These are phyloP conservation scores for Yponomeuta evonymella DNA, from an alignment of 2,888 invertebrate genomes.

Conservation along the genomic window DNA sequence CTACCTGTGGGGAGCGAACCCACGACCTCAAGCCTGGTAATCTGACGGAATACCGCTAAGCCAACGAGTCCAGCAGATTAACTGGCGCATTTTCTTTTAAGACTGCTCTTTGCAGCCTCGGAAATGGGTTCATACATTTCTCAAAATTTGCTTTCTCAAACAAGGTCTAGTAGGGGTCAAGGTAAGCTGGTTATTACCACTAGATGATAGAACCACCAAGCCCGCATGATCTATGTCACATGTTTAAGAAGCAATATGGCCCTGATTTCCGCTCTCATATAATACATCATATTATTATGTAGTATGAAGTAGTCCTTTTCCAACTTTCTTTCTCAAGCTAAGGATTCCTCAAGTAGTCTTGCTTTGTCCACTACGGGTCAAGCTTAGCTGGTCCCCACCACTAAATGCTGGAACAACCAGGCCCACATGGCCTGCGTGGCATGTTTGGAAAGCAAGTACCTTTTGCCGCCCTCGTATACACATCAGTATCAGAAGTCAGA, in stretches of 20 bases:
- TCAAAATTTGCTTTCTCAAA: no score
- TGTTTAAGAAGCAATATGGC: slow-evolving; percentile 35
- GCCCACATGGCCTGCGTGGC: slow-evolving; percentile 97
- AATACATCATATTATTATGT: slow-evolving; percentile 58
- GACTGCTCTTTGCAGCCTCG: no score
- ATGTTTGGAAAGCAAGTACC: slow-evolving; percentile 84
- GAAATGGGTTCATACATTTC: no score
- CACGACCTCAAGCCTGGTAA: no score
- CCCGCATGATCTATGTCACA: slow-evolving; percentile 96
- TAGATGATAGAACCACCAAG: slow-evolving; percentile 97
- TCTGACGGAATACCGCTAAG: no score
- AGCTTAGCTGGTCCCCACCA: slow-evolving; percentile 75
- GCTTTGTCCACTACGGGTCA: background rate
- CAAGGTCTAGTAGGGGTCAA: background rate
- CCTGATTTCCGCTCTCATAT: slow-evolving; percentile 73
- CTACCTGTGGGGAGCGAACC: no score
- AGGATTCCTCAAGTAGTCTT: no score
- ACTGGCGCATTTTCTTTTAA: no score
- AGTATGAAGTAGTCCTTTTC: no score
- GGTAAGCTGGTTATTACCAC: slow-evolving; percentile 79
- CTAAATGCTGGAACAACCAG: slow-evolving; percentile 97
- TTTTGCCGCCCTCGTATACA: slow-evolving; percentile 68
- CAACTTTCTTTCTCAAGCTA: no score
- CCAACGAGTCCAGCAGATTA: no score
- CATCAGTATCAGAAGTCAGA: no score